phyloP scores from a whole-genome alignment of 2,113 vertebrate genomes.

The Ciconia stormi region DNA sequence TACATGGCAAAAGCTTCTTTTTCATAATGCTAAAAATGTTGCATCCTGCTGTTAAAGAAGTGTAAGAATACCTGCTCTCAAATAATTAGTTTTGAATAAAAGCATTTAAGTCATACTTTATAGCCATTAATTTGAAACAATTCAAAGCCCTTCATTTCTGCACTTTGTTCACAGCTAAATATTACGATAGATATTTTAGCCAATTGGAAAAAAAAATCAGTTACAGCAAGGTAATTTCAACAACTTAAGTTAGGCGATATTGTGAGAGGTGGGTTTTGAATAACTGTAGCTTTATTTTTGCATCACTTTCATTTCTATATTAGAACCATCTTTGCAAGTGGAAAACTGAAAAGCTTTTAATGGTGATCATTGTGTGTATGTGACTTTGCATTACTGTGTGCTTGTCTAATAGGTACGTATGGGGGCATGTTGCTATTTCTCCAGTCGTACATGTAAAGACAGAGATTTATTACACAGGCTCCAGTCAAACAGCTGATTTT shows the following conservation, averaged over 20 bases:
- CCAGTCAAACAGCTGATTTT: background rate
- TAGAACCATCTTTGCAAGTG: background rate
- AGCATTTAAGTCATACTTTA: slow-evolving; percentile 52
- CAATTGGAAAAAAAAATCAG: slow-evolving; percentile 10
- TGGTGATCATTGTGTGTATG: background rate
- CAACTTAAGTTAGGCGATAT: slow-evolving; percentile 26
- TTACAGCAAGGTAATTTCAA: slow-evolving; percentile 10
- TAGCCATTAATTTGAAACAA: slow-evolving; percentile 57
- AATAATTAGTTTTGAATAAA: slow-evolving; percentile 57
- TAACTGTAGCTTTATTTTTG: slow-evolving; percentile 28
- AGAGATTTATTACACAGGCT: background rate
- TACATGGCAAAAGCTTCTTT: slow-evolving; percentile 74
- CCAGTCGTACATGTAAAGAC: background rate
- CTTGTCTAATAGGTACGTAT: background rate
- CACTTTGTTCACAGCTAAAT: slow-evolving; percentile 51
- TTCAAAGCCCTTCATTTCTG: slow-evolving; percentile 59
- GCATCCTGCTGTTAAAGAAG: slow-evolving; percentile 67
- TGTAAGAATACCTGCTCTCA: slow-evolving; percentile 60
- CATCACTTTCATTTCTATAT: background rate
- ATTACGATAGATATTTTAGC: slow-evolving; percentile 54
- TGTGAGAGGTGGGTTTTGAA: background rate
- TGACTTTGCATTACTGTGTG: background rate
- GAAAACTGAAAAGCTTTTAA: background rate
- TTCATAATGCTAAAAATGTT: slow-evolving; percentile 67
- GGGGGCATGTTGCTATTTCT: background rate